Evolutionary conservation across 2,888 invertebrate genomes (phyloP).

Genomic region (Heliconius sara): DNA sequence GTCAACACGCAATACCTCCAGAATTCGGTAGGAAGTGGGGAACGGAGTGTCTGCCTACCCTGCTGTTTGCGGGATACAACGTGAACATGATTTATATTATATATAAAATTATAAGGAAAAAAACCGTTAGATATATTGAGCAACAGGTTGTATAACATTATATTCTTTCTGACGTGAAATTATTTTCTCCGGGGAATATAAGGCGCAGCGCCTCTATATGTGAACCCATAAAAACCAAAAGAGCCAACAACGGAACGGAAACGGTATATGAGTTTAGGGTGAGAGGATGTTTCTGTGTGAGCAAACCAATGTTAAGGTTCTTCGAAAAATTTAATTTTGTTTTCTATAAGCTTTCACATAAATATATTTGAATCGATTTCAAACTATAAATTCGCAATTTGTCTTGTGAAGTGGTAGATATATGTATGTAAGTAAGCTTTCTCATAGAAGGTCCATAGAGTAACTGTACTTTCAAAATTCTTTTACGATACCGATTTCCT

Average conservation of each 20-base stretch:
- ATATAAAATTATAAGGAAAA: no score
- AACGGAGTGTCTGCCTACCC: no score
- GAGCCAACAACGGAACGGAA: no score
- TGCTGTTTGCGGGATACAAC: no score
- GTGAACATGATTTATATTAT: no score
- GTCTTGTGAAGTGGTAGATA: not conserved
- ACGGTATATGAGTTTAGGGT: no score
- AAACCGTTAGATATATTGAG: no score
- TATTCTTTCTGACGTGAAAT: not conserved
- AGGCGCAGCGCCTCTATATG: not conserved
- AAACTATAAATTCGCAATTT: not conserved
- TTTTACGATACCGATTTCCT: conserved; percentile 82
- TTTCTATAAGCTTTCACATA: not conserved
- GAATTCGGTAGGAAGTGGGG: no score
- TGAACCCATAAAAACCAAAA: not conserved
- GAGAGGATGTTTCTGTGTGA: no score
- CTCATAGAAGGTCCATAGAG: not conserved
- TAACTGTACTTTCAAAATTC: conserved; percentile 66
- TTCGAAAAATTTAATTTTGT: no score
- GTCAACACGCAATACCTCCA: no score
- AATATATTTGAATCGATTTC: not conserved
- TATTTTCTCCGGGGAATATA: not conserved
- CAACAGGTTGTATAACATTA: not conserved
- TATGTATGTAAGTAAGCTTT: not conserved
- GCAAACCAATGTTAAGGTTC: no score